Base-by-base conservation (phyloP, 2,888 invertebrate genomes). In the Mythimna ferrago region DNA sequence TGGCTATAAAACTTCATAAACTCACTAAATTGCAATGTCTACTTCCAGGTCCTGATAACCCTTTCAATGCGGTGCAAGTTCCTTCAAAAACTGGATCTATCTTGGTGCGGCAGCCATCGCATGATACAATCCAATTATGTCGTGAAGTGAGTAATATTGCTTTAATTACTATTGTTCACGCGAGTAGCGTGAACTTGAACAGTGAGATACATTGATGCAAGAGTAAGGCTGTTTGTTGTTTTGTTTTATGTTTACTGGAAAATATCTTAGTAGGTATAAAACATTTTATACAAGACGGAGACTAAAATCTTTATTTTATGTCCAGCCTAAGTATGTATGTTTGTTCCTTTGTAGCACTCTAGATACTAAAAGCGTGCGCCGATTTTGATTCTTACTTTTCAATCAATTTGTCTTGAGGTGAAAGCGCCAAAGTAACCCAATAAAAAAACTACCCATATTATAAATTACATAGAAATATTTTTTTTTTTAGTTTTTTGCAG, bases 101-200 rank as follows among this genome's bases (percentile, higher is more conserved):
- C 99, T 0, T 99, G 99, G 99, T 99, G 99, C 90, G 98, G 98
- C n/a, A 97, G 97, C 83, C 94, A 95, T 90, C 91, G 90, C 74
- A 95, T 94, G 95, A 92, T 96, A 70, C 91, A 92, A 60, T 81
- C 95, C 2, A 86, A 90, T 85, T 94, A 90, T 54, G 91, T 96
- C 2, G 92, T 93, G 51, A 92, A 93, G 96, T 96, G 66, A 94
- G 96, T 92, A 75, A 48, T 48, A 6, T 32, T 60, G 9, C n/a
- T 51, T 35, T 69, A 70, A 78, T 80, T 58, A 44, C 66, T 57
- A 35, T 63, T 64, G 53, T 56, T 6, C 58, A 82, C 62, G 58
- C 57, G 63, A 81, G 60, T 21, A n/a, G 26, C 32, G 48, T 72
- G 64, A 74, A 71, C 63, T 84, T 71, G 64, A 71, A 67, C 44